These are phyloP conservation scores for Sweltsa coloradensis DNA, from an alignment of 1,140 invertebrate genomes.

Conservation along the genomic window DNA sequence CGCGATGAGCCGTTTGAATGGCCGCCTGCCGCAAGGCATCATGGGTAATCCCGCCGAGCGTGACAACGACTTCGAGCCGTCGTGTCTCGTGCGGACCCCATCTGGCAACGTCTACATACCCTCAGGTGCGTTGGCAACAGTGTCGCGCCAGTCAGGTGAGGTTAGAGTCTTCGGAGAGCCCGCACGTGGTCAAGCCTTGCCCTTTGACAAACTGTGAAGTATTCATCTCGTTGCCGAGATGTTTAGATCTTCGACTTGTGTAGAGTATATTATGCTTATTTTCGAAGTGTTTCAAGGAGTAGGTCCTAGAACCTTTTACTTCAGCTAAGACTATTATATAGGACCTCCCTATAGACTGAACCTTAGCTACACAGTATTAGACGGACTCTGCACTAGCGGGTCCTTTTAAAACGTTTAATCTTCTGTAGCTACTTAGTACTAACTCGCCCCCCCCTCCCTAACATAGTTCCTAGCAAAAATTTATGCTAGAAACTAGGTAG, in stretches of 20 bases:
- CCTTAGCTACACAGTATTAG: too few species aligned
- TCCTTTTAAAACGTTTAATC: too few species aligned
- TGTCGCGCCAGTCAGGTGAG: background rate
- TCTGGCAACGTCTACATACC: constrained; percentile 89
- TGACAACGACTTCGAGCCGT: constrained; percentile 74
- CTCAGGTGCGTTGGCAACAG: constrained; percentile 53
- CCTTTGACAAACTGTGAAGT: background rate
- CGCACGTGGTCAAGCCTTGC: background rate
- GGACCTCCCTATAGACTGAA: too few species aligned
- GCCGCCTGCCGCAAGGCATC: constrained; percentile 59
- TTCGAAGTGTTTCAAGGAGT: background rate
- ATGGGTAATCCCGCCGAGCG: constrained; percentile 51
- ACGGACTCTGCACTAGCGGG: too few species aligned
- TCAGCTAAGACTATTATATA: too few species aligned
- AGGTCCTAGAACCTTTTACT: too few species aligned
- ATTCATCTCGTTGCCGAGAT: background rate
- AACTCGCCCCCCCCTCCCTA: too few species aligned
- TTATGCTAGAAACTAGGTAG: too few species aligned
- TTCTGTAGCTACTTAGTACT: too few species aligned
- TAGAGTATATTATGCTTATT: background rate
- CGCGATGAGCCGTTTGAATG: constrained; percentile 77
- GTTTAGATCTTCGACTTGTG: background rate
- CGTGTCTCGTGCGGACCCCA: constrained; percentile 77
- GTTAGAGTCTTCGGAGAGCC: background rate
- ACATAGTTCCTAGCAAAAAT: too few species aligned